Evolutionary conservation across 2,113 vertebrate genomes (phyloP), one percentile per base, ranked within the genome.

Genomic region (Microcebus ravelobensis): DNA sequence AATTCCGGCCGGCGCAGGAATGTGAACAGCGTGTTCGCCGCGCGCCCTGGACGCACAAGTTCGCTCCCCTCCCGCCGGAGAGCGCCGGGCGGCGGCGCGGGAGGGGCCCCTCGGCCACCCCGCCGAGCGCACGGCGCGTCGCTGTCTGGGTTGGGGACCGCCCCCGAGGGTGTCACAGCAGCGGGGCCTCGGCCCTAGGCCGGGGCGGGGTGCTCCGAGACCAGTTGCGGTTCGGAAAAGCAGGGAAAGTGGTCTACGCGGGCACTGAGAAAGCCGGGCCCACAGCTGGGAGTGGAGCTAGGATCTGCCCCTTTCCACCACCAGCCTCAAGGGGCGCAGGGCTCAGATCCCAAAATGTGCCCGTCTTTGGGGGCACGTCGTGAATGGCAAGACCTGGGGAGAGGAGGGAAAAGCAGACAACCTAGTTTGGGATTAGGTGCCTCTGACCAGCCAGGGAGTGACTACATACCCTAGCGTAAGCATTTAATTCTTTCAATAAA

Each of bases 1-100:
- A 98, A 98, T 99, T 99, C 98, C 98, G 14, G 45, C 83, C 29
- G 8, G 87, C 95, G 87, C 98, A 97, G 98, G 98, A 99, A 99
- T 99, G 98, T 98, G 98, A 97, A 98, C 98, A 98, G 25, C 34
- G 96, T 97, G 99, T 99, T 97, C 97, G 0, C 98, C 97, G 97
- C 71, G 92, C 94, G 77, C 95, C 98, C 95, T 73, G 96, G 84
- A 96, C 12, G 0, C 97, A 74, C 94, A 48, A 97, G 97, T 96
- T 97, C 70, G 34, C 95, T 97, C 97, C 98, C 87, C 91, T 97
- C 88, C 15, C 8, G 14, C 39, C 18, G 11, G 23, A 83, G 94
- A 39, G 67, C 14, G 39, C 89, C 27, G 4, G 71, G 74, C 96
- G 87, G 76, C 27, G 59, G 89, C 48, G 13, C 36, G 0, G 31